Percentiles rank a stretch among this genome's conserved stretches.
These are phyloP conservation scores for Apodemia duryi DNA, from an alignment of 2,888 invertebrate species.

Conservation along the genomic window DNA sequence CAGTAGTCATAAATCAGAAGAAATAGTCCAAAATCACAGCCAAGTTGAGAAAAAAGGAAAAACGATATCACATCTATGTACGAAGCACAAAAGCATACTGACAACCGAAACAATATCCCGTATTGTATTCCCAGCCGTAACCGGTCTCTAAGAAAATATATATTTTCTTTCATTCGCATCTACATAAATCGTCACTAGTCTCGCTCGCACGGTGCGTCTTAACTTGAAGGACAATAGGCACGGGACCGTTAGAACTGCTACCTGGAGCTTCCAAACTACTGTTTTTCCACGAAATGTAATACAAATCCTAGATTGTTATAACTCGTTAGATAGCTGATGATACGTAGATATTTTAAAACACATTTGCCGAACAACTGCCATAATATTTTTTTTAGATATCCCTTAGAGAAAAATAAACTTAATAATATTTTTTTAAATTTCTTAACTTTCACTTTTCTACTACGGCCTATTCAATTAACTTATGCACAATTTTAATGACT, in stretches of 20 bases:
- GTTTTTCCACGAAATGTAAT: background rate
- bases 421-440: constrained; percentile 3
- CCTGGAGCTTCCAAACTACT: background rate
- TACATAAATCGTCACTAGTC: constrained; percentile 20
- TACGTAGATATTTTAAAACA: constrained; percentile 21
- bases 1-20: constrained; percentile 19
- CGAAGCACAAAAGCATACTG: constrained; percentile 21
- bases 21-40: constrained; percentile 18
- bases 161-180: constrained; percentile 16
- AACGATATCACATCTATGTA: constrained; percentile 22
- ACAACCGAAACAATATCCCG: constrained; percentile 19
- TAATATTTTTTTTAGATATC: constrained; percentile 12
- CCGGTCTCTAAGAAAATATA: background rate
- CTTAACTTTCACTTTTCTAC: constrained; percentile 5
- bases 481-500: too few species aligned
- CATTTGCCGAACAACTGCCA: constrained; percentile 15
- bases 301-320: constrained; percentile 21
- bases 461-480: constrained; percentile 1
- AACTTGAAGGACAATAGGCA: constrained; percentile 7
- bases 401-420: constrained; percentile 4
- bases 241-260: background rate
- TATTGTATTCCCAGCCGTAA: constrained; percentile 7
- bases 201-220: constrained; percentile 10
- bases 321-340: constrained; percentile 21
- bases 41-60: constrained; percentile 21